phyloP scores from a whole-genome alignment of 1,140 invertebrate species.

The Probaryconus sp. region DNA sequence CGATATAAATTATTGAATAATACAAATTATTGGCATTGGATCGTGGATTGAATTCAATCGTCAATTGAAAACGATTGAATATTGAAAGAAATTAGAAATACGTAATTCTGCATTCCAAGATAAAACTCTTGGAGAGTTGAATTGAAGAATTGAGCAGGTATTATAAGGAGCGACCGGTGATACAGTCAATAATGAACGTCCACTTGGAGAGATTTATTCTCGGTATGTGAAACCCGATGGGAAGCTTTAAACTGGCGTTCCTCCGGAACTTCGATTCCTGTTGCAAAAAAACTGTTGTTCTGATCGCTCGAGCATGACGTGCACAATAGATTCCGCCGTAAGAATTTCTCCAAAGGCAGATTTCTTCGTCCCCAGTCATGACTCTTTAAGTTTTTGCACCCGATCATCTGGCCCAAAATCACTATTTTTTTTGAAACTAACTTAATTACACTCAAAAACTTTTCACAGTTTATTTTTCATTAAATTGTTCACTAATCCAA shows the following conservation, averaged over 20 bases:
- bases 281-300: slow-evolving; percentile 63
- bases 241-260: slow-evolving; percentile 58
- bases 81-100: slow-evolving; percentile 53
- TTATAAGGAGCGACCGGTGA: slow-evolving; percentile 59
- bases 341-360: slow-evolving; percentile 53
- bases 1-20: too few species aligned
- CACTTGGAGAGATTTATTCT: slow-evolving; percentile 60
- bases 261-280: slow-evolving; percentile 59
- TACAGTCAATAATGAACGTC: slow-evolving; percentile 60
- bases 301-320: slow-evolving; percentile 63
- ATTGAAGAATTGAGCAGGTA: slow-evolving; percentile 50
- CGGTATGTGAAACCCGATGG: slow-evolving; percentile 61
- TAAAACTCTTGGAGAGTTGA: slow-evolving; percentile 48
- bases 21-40: too few species aligned
- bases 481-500: too few species aligned
- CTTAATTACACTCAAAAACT: too few species aligned
- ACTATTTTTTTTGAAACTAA: neutral
- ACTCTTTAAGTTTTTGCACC: slow-evolving; percentile 41
- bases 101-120: slow-evolving; percentile 54
- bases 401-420: neutral
- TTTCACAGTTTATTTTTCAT: too few species aligned
- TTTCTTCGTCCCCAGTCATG: slow-evolving; percentile 37
- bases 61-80: slow-evolving; percentile 30
- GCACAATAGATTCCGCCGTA: slow-evolving; percentile 59
- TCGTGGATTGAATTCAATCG: slow-evolving; percentile 38